Percentiles rank a stretch among this genome's conserved stretches.
Conservation (phyloP, 1,140 invertebrate genomes). For the Uloborus diversus region DNA sequence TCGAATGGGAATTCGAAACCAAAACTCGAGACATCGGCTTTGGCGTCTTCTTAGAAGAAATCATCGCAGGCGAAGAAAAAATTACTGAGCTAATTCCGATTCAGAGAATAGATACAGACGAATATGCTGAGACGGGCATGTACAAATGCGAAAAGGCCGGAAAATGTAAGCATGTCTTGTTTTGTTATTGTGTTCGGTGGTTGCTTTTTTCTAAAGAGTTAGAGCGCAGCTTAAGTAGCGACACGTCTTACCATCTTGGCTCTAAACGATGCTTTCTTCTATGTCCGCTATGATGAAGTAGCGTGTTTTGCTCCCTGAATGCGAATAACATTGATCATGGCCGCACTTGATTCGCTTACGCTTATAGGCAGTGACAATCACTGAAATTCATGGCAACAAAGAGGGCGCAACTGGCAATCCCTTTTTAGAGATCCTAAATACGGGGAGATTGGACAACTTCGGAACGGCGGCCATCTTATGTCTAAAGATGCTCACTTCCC, state of each 20-base stretch:
- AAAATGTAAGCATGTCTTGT: slow-evolving; percentile 16
- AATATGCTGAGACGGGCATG: slow-evolving; percentile 17
- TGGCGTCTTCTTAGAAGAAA: slow-evolving; percentile 19
- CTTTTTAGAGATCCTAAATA: too few relatives aligned
- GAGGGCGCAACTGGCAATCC: too few relatives aligned
- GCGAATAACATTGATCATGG: not conserved
- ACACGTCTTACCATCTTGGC: not conserved
- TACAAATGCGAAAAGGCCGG: slow-evolving; percentile 32
- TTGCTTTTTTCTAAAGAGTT: not conserved
- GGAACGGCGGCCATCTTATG: too few relatives aligned
- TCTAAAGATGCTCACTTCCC: too few relatives aligned
- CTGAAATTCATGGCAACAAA: too few relatives aligned
- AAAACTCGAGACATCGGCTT: slow-evolving; percentile 29
- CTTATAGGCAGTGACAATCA: too few relatives aligned
- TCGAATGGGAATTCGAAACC: slow-evolving; percentile 46
- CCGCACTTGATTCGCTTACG: not conserved
- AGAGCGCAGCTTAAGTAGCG: not conserved
- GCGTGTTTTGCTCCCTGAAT: not conserved
- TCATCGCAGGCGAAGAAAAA: slow-evolving; percentile 1
- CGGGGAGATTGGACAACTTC: too few relatives aligned
- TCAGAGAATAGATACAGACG: slow-evolving; percentile 16
- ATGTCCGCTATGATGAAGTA: not conserved
- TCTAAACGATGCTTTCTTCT: not conserved
- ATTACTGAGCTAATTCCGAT: slow-evolving; percentile 7
- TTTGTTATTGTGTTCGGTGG: not conserved